Evolutionary conservation across 2,797 vertebrate genomes (phyloP).

Genomic region (Diglossa cyanea): DNA sequence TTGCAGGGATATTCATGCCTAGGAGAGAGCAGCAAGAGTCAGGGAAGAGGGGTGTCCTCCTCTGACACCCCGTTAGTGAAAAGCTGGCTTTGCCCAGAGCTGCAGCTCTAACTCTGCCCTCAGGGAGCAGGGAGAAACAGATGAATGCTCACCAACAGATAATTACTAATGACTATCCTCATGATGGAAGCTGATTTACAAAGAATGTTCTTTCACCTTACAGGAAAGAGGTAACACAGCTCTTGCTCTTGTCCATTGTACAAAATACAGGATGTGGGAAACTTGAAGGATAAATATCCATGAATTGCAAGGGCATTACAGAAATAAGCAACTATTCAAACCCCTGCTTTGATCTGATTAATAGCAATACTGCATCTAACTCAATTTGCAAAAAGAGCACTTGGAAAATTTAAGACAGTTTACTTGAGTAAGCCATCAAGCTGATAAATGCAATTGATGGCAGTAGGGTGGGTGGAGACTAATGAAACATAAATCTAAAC

Average conservation of each 20-base stretch:
- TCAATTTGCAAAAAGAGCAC: conserved; percentile 69
- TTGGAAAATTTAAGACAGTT: conserved; percentile 69
- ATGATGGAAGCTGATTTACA: not conserved
- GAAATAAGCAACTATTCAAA: not conserved
- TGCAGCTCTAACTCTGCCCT: not conserved
- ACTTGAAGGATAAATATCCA: not conserved
- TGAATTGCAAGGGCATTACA: not conserved
- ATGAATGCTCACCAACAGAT: not conserved
- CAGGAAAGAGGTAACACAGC: not conserved
- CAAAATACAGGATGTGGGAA: not conserved
- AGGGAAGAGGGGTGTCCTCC: not conserved
- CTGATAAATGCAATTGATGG: conserved; percentile 63
- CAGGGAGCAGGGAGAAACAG: not conserved
- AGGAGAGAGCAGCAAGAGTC: not conserved
- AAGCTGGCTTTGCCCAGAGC: not conserved
- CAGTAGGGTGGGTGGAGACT: not conserved
- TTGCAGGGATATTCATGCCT: not conserved
- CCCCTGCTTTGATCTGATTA: conserved; percentile 53
- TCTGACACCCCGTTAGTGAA: not conserved
- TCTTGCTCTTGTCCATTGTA: not conserved
- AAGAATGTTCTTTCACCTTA: not conserved
- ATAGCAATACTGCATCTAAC: conserved; percentile 69
- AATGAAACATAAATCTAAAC: conserved; percentile 60
- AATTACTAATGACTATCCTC: not conserved
- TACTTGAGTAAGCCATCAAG: conserved; percentile 68